Evolutionary conservation across 2,797 vertebrate genomes (phyloP).

Genomic region (Chiropotes sagulatus): DNA sequence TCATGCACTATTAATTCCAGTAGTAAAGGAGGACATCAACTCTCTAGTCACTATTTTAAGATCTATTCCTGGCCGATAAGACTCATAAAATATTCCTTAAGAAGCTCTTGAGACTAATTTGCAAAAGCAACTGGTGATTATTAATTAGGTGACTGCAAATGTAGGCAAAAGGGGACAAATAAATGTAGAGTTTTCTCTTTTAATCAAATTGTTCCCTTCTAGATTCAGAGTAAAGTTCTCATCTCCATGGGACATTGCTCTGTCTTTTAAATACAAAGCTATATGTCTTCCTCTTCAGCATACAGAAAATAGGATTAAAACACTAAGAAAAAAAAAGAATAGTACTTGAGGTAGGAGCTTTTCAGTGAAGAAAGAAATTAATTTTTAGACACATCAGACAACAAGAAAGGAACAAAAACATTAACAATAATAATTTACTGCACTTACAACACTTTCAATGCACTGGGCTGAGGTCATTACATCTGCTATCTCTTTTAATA

Average conservation of each 20-base stretch:
- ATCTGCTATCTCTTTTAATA: background rate
- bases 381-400: background rate
- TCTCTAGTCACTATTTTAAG: constrained; percentile 66
- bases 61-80: constrained; percentile 52
- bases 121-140: constrained; percentile 52
- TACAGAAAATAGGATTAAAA: background rate
- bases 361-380: background rate
- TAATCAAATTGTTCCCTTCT: constrained; percentile 36
- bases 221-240: background rate
- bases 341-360: background rate
- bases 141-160: constrained; percentile 56
- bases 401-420: background rate
- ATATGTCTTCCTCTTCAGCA: background rate
- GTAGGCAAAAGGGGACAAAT: constrained; percentile 45
- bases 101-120: constrained; percentile 52
- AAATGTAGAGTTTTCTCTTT: constrained; percentile 43
- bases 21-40: constrained; percentile 12
- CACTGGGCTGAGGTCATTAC: background rate
- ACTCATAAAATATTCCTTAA: constrained; percentile 60
- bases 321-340: background rate
- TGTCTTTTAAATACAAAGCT: background rate
- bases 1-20: constrained; percentile 63
- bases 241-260: background rate
- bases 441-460: background rate
- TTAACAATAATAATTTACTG: background rate